Evolutionary conservation across 2,888 invertebrate species (phyloP).

Genomic region (Ellobium chinense): DNA sequence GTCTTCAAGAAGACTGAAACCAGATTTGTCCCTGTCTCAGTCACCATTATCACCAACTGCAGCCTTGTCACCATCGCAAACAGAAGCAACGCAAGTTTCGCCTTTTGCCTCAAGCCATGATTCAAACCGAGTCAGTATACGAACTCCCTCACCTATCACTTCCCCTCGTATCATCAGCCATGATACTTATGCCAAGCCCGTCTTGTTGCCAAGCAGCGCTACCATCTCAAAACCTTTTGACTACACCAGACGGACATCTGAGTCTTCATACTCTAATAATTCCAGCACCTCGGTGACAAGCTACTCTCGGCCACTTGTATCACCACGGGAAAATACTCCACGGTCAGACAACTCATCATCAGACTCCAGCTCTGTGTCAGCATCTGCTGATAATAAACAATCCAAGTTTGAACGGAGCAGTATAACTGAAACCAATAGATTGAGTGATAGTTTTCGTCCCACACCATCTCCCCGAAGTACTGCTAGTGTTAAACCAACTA

Average conservation of each 20-base stretch:
- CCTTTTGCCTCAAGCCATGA: background rate
- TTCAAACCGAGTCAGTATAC: background rate
- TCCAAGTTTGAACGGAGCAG: background rate
- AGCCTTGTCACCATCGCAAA: background rate
- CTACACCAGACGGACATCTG: background rate
- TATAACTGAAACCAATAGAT: background rate
- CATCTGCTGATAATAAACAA: background rate
- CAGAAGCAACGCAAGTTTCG: constrained; percentile 1
- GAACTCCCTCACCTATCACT: constrained; percentile 20
- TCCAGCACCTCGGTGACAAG: background rate
- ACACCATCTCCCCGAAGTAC: constrained; percentile 23
- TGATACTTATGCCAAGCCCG: constrained; percentile 20
- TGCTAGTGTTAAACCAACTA: constrained; percentile 29
- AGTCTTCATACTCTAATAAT: background rate
- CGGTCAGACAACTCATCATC: background rate
- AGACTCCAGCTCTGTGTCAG: background rate
- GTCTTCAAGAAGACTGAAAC: constrained; percentile 3
- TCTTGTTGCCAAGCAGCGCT: background rate
- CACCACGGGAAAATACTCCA: constrained; percentile 13
- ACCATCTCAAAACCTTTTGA: background rate
- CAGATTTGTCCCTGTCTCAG: background rate
- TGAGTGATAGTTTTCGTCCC: background rate
- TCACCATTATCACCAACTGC: background rate
- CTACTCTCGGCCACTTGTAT: constrained; percentile 10
- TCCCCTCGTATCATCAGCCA: background rate